Percentiles rank a stretch among this genome's conserved stretches.
phyloP scores from a whole-genome alignment of 2,888 invertebrate genomes.

The Agelastica alni region DNA sequence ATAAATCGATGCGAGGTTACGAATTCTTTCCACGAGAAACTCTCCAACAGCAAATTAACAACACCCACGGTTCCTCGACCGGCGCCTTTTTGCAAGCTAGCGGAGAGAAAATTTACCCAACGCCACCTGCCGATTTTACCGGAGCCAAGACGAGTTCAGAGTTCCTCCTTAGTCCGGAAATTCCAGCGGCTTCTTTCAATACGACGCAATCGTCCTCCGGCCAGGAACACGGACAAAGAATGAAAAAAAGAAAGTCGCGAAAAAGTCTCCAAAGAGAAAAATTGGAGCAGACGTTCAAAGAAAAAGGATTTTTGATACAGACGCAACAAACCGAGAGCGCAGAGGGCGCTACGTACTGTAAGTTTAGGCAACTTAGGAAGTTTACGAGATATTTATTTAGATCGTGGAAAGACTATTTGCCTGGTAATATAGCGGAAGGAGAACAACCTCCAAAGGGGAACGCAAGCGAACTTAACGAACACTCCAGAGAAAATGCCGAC shows the following conservation, averaged over 20 bases:
- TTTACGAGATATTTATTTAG: conserved; percentile 89
- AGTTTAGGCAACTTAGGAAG: conserved; percentile 86
- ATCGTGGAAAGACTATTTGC: conserved; percentile 92
- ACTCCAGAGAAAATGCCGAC: conserved; percentile 33
- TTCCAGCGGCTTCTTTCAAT: conserved; percentile 40
- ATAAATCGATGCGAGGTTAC: conserved; percentile 75
- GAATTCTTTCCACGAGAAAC: conserved; percentile 78
- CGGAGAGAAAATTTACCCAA: conserved; percentile 60
- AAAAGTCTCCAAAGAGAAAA: conserved; percentile 86
- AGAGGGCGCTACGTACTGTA: conserved; percentile 92
- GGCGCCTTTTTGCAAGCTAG: conserved; percentile 60
- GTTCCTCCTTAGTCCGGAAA: conserved; percentile 50
- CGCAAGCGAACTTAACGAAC: conserved; percentile 23
- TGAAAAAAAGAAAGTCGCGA: conserved; percentile 73
- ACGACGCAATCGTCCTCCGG: conserved; percentile 40
- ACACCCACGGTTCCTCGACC: conserved; percentile 60
- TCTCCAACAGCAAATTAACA: conserved; percentile 64
- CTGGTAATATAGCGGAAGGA: conserved; percentile 62
- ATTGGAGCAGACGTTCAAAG: conserved; percentile 88
- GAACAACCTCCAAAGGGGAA: conserved; percentile 37
- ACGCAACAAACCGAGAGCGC: conserved; percentile 92
- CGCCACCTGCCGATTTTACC: conserved; percentile 48
- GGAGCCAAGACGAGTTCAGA: conserved; percentile 47
- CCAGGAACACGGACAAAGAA: conserved; percentile 46
- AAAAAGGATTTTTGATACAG: conserved; percentile 90